Percentiles rank a stretch among this genome's conserved stretches.
phyloP scores from a whole-genome alignment of 2,113 vertebrate species.

The Phrynocephalus versicolor region DNA sequence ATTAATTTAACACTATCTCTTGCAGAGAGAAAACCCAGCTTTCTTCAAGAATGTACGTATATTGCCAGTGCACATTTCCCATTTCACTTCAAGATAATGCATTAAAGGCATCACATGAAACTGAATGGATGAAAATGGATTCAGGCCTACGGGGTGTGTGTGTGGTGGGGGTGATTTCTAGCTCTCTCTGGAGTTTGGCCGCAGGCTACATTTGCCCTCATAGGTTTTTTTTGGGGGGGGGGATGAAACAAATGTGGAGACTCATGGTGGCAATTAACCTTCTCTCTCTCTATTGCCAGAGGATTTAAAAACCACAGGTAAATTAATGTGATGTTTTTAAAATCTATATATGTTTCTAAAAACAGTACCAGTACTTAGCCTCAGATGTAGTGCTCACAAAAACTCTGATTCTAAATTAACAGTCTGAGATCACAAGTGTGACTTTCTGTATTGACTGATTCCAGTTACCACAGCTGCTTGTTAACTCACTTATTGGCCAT shows the following conservation, averaged over 20 bases:
- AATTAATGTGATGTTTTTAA: background rate
- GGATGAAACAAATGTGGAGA: background rate
- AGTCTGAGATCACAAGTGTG: background rate
- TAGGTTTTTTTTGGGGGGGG: background rate
- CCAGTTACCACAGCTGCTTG: fast-evolving
- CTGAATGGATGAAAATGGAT: constrained; percentile 13
- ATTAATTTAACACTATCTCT: background rate
- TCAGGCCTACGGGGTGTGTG: background rate
- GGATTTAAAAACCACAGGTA: background rate
- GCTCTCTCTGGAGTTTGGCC: background rate
- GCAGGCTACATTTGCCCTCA: background rate
- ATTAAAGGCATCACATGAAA: background rate
- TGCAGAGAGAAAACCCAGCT: background rate
- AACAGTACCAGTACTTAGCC: background rate
- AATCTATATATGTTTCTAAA: background rate
- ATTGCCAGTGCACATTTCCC: background rate
- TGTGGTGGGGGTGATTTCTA: background rate
- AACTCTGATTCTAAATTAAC: background rate
- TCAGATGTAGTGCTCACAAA: background rate
- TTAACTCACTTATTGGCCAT: fast-evolving
- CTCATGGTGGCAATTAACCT: background rate
- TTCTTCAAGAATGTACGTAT: background rate
- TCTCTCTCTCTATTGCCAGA: background rate
- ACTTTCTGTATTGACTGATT: background rate
- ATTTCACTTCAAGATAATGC: background rate